Conservation (phyloP, 2,797 vertebrate genomes). For the Tenualosa ilisha region DNA sequence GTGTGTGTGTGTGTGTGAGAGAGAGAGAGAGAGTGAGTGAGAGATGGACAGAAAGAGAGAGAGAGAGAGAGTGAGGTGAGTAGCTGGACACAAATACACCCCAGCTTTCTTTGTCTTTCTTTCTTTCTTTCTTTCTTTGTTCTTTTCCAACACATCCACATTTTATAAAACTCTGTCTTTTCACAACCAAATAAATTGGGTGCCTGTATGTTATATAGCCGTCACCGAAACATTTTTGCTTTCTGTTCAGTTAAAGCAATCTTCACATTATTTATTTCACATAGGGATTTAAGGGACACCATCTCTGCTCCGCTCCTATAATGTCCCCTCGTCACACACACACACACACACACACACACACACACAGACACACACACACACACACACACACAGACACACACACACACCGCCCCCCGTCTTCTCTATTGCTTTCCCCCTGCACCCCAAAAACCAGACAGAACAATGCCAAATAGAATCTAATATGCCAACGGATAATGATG, state of each 20-base stretch:
- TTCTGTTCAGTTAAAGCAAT: neutral
- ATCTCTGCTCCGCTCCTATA: neutral
- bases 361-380: slow-evolving; percentile 20
- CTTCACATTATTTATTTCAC: neutral
- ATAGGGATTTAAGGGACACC: neutral
- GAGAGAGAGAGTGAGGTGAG: too few species aligned
- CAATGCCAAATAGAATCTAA: slow-evolving; percentile 21
- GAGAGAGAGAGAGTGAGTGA: too few species aligned
- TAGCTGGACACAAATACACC: neutral
- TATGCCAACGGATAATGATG: slow-evolving; percentile 20
- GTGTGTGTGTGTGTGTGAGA: neutral
- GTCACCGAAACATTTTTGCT: neutral
- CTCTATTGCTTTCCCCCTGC: neutral
- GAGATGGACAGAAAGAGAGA: too few species aligned
- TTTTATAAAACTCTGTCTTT: neutral
- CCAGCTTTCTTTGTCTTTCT: neutral
- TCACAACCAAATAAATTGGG: neutral
- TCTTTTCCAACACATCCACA: neutral
- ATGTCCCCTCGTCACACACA: neutral
- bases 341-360: slow-evolving; percentile 17
- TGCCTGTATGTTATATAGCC: neutral
- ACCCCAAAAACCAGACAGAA: slow-evolving; percentile 22
- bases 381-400: slow-evolving; percentile 2
- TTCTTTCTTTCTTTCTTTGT: too few species aligned
- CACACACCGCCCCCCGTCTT: neutral